Percentiles rank a stretch among this genome's conserved stretches.
phyloP scores from a whole-genome alignment of 2,888 invertebrate genomes.

The Strigamia crassipes region DNA sequence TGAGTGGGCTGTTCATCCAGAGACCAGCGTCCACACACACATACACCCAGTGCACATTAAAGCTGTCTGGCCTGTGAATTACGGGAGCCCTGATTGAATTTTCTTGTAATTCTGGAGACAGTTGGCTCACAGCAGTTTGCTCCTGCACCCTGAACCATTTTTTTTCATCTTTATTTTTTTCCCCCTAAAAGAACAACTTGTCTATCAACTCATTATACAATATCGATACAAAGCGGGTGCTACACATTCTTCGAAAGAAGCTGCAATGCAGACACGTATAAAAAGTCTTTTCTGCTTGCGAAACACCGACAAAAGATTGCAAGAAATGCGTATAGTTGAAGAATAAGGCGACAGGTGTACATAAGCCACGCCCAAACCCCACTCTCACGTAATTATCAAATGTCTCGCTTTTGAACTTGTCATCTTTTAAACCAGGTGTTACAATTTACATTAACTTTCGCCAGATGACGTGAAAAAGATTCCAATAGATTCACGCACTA shows the following conservation, averaged over 20 bases:
- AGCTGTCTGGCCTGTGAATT: slow-evolving; percentile 45
- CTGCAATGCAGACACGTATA: neutral
- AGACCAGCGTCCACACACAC: slow-evolving; percentile 36
- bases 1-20: slow-evolving; percentile 18
- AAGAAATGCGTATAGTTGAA: neutral
- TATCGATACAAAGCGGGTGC: slow-evolving; percentile 14
- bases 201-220: slow-evolving; percentile 10
- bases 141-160: slow-evolving; percentile 11
- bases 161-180: slow-evolving; percentile 5
- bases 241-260: neutral
- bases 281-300: neutral
- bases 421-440: slow-evolving; percentile 10
- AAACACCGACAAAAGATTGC: neutral
- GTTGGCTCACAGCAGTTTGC: slow-evolving; percentile 45
- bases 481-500: slow-evolving; percentile 21
- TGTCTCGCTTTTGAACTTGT: neutral
- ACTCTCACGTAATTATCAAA: slow-evolving; percentile 6
- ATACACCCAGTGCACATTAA: slow-evolving; percentile 26
- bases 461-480: slow-evolving; percentile 21
- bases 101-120: slow-evolving; percentile 47
- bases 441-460: slow-evolving; percentile 15
- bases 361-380: neutral
- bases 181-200: slow-evolving; percentile 1
- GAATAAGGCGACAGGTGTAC: slow-evolving; percentile 1
- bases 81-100: slow-evolving; percentile 47